Evolutionary conservation across 1,140 invertebrate species (phyloP).

Genomic region (Drosophila micromelanica): DNA sequence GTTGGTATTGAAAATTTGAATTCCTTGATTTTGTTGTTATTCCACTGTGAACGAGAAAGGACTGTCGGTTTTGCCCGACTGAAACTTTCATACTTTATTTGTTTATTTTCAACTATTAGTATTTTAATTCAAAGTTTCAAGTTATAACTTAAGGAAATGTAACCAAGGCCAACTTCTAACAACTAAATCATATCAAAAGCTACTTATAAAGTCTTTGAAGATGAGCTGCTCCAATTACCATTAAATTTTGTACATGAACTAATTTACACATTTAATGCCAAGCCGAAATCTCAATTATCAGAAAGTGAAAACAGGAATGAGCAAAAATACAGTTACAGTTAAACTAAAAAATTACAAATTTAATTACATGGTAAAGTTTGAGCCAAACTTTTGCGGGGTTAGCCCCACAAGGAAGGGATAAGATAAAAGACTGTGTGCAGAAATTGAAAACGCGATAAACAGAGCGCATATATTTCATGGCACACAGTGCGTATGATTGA

Average conservation of each 20-base stretch:
- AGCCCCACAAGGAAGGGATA: background rate
- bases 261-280: slow-evolving; percentile 30
- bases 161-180: background rate
- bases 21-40: too few species aligned
- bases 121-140: too few species aligned
- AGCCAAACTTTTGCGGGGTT: slow-evolving; percentile 15
- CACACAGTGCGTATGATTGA: slow-evolving; percentile 79
- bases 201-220: background rate
- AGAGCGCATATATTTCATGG: slow-evolving; percentile 73
- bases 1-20: too few species aligned
- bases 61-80: too few species aligned
- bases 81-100: too few species aligned
- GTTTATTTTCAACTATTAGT: too few species aligned
- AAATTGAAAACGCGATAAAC: slow-evolving; percentile 64
- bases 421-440: background rate
- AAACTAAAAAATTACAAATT: slow-evolving; percentile 55
- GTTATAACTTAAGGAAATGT: background rate
- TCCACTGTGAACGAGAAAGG: too few species aligned
- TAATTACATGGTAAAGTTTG: slow-evolving; percentile 61
- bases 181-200: slow-evolving; percentile 6
- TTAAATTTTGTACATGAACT: slow-evolving; percentile 10
- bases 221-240: background rate
- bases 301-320: slow-evolving; percentile 10
- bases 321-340: slow-evolving; percentile 19
- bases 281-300: slow-evolving; percentile 36